Conservation (phyloP, 1,140 invertebrate species). For the Halotydeus destructor region DNA sequence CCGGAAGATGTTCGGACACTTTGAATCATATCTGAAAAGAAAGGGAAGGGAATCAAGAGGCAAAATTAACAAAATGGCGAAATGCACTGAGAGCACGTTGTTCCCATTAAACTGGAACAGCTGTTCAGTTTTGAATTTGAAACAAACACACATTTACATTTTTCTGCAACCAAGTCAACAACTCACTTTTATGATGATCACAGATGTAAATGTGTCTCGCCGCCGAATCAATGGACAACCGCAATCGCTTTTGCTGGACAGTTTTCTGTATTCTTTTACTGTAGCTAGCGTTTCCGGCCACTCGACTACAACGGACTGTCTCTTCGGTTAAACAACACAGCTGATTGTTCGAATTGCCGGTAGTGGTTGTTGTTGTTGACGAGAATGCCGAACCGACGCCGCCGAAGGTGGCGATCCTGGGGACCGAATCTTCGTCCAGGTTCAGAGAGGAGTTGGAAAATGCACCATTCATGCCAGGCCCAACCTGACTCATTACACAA, state of each 20-base stretch:
- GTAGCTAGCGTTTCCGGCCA: slow-evolving; percentile 85
- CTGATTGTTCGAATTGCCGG: neutral
- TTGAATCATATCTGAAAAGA: slow-evolving; percentile 68
- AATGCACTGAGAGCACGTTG: too few species aligned
- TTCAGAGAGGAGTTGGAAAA: too few species aligned
- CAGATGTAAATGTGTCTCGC: slow-evolving; percentile 88
- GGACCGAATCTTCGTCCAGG: too few species aligned
- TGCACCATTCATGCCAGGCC: too few species aligned
- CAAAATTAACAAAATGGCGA: too few species aligned
- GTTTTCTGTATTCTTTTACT: slow-evolving; percentile 90
- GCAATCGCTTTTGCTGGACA: slow-evolving; percentile 67
- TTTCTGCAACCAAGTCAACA: neutral
- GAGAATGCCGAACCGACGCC: slow-evolving; percentile 1
- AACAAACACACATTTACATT: too few species aligned
- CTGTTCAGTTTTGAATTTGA: too few species aligned
- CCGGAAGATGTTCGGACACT: slow-evolving; percentile 44
- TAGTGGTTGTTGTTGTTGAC: neutral
- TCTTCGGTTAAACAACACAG: slow-evolving; percentile 85
- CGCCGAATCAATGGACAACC: slow-evolving; percentile 60
- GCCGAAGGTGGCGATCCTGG: neutral
- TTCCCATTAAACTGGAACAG: too few species aligned
- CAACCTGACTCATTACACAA: too few species aligned
- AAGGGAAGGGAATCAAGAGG: too few species aligned
- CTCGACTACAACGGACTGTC: slow-evolving; percentile 53
- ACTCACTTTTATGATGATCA: slow-evolving; percentile 81